Evolutionary conservation across 2,113 vertebrate genomes (phyloP), one percentile per base, ranked within the genome.

Genomic region (Ceratotherium simum): DNA sequence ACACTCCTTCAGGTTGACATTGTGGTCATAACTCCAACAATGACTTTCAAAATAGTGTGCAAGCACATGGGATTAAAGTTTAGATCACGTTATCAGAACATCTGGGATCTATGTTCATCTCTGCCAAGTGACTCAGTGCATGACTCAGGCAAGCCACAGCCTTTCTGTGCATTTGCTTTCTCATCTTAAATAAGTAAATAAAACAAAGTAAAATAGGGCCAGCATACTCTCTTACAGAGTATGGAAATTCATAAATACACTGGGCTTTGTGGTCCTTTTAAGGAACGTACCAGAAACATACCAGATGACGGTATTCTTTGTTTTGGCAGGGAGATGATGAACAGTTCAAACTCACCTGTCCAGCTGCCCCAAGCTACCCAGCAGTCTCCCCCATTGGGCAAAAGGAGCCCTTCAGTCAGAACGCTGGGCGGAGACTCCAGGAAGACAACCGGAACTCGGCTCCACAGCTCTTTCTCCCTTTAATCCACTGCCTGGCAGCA

Each of bases 271-370:
- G 20, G 48, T 81, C 46, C 39, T 92, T 84, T 51, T 46, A 69
- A 89, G n/a, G 78, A 75, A 67, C 29, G 70, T 11, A 46, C 5
- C 56, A 20, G 73, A 65, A 51, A 94, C 60, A 8, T 5, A 58
- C 10, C 65, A 54, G 65, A 70, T 29, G 85, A 21, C 2, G 27
- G 13, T 31, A 62, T 54, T 78, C 95, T 73, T 67, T 73, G 75
- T 56, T 81, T 39, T 79, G 65, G 39, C 54, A 67, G 89, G 36
- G 42, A 46, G 33, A 62, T 7, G 78, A 75, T 18, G 33, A 91
- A 85, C 62, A 9, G n/a, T 67, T 91, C 73, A 75, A 64, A 95
- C 96, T 93, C 96, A 95, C 91, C 93, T 94, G 91, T 65, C 27
- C 48, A 42, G 33, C 51, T 92, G 94, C 92, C 73, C 76, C 78